A percentile compares a stretch with the other conserved stretches of the same genome.
Conservation (phyloP, 2,113 vertebrate species). For the Trichechus manatus region DNA sequence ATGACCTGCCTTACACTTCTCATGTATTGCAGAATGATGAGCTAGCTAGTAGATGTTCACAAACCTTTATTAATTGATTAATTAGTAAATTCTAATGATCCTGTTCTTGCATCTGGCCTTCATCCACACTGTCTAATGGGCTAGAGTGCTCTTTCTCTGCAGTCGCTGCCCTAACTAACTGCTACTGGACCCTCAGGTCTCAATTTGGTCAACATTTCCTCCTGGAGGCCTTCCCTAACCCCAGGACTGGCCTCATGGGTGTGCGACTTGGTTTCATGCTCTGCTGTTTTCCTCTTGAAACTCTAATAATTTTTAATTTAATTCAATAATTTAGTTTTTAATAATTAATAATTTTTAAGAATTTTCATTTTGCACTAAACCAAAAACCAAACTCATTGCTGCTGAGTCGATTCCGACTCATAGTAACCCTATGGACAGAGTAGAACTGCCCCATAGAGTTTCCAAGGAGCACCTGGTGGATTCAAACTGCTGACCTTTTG, state of each 20-base stretch:
- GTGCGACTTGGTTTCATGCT: background rate
- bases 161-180: background rate
- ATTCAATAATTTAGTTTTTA: no score
- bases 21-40: background rate
- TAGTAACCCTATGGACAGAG: no score
- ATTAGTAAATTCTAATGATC: background rate
- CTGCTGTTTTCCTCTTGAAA: background rate
- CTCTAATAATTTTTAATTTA: conserved; percentile 5
- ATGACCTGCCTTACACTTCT: background rate
- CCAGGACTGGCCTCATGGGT: background rate
- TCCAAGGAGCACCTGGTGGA: no score
- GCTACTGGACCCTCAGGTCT: background rate
- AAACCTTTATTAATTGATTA: background rate
- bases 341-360: conserved; percentile 1
- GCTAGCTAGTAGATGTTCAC: background rate
- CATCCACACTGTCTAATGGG: background rate
- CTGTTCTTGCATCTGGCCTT: background rate
- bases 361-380: background rate
- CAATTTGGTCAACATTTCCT: no score
- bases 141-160: background rate
- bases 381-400: no score
- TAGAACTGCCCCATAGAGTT: no score
- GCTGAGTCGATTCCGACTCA: no score
- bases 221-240: background rate
- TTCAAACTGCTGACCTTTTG: no score